Conservation (phyloP, 1,140 invertebrate genomes). For the Branchinecta lindahli region DNA sequence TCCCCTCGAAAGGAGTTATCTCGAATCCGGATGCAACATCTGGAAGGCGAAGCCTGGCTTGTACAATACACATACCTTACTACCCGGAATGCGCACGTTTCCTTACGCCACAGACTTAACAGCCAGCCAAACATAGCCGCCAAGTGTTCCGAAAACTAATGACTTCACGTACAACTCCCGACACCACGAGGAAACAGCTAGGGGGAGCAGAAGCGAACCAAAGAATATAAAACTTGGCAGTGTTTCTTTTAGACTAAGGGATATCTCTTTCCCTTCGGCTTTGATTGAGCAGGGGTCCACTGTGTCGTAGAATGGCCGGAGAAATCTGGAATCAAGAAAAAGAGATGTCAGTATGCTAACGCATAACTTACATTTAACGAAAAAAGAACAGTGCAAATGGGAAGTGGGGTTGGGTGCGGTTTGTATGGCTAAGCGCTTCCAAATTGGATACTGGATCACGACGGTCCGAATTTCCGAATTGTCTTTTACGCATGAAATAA, state of each 20-base stretch:
- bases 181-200: background rate
- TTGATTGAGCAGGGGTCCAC: background rate
- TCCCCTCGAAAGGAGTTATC: no score
- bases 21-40: no score
- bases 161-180: background rate
- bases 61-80: no score
- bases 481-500: no score
- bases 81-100: no score
- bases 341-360: background rate
- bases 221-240: background rate
- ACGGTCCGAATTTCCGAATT: no score
- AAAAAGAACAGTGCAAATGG: no score
- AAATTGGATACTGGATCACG: no score
- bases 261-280: background rate
- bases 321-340: background rate
- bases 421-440: no score
- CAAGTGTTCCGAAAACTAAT: background rate
- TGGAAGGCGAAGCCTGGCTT: no score
- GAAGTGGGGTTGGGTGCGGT: no score
- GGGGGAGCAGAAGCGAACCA: background rate
- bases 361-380: no score
- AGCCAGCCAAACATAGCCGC: slow-evolving; percentile 5
- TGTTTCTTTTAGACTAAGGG: background rate
- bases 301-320: background rate
- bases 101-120: background rate